Evolutionary conservation across 2,888 invertebrate genomes (phyloP), one percentile per base, ranked within the genome.

Genomic region (Bhutanitis thaidina): DNA sequence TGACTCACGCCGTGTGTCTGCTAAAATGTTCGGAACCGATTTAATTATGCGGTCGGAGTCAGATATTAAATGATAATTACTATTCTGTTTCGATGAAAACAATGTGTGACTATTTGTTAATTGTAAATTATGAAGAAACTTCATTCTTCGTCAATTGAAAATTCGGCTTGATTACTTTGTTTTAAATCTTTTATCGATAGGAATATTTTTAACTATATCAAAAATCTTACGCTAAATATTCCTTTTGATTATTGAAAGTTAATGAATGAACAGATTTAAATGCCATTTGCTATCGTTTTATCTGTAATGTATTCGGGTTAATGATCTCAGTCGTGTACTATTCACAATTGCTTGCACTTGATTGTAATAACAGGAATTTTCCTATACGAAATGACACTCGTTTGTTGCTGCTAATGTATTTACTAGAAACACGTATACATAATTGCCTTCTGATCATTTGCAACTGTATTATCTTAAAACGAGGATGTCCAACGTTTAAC

Each of bases 361-460:
- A 65, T 64, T 61, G 62, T 74, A 78, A 77, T 79, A 71, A 76
- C 77, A 74, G 88, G 87, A 88, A 88, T 79, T 80, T 88, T 88
- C 88, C 88, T 80, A 84, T 75, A 73, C 73, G 74, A 77, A 74
- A 71, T 65, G 67, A 67, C 61, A 69, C 71, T 74, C 72, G 64
- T 62, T 61, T 60, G 51, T 61, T 71, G 68, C 34, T 5, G 61
- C 61, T 67, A 61, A 64, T 58, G 60, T 58, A 57, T 58, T 53
- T 55, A 43, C 60, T 54, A 46, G 49, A 54, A 65, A 71, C 72
- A 74, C 74, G 77, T 72, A 77, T 59, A 63, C 63, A 51, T 64
- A 61, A 67, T 73, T 63, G 65, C 60, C 55, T 59, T 55, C 59
- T 68, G 70, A 69, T 74, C 69, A 20, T 57, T 57, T 58, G 57